Evolutionary conservation across 2,888 invertebrate genomes (phyloP).

Genomic region (Tethea ocularis): DNA sequence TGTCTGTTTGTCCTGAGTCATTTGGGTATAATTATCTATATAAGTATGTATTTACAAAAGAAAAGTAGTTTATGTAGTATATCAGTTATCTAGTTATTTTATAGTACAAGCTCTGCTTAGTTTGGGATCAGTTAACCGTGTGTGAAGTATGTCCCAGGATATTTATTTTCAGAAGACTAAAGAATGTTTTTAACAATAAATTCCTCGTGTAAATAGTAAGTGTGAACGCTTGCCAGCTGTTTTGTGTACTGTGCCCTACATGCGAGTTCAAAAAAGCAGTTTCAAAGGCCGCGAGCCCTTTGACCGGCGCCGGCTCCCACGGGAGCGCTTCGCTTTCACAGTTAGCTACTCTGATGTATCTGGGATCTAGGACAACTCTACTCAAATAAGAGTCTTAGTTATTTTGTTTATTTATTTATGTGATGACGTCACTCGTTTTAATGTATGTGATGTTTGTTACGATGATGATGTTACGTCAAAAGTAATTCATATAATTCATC

Average conservation of each 20-base stretch:
- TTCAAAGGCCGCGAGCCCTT: neutral
- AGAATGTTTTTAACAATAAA: neutral
- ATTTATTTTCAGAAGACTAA: too few relatives aligned
- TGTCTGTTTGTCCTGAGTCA: too few relatives aligned
- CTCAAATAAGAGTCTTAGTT: neutral
- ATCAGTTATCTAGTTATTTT: too few relatives aligned
- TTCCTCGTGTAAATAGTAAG: neutral
- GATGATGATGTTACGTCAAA: too few relatives aligned
- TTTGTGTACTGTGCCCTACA: neutral
- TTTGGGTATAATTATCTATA: too few relatives aligned
- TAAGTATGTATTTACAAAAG: too few relatives aligned
- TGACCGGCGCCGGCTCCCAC: neutral
- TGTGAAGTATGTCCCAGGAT: too few relatives aligned
- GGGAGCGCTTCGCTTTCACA: neutral
- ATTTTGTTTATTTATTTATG: neutral
- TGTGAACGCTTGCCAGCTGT: neutral
- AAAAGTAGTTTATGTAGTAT: too few relatives aligned
- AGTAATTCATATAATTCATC: too few relatives aligned
- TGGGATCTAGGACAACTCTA: neutral
- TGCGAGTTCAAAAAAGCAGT: neutral
- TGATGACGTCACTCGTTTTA: neutral
- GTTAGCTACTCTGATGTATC: neutral
- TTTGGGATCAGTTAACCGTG: too few relatives aligned
- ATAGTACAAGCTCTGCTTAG: too few relatives aligned
- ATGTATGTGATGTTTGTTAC: too few relatives aligned